These are phyloP conservation scores for Brachionus paranguensis DNA, from an alignment of 1,140 invertebrate species.

Conservation along the genomic window DNA sequence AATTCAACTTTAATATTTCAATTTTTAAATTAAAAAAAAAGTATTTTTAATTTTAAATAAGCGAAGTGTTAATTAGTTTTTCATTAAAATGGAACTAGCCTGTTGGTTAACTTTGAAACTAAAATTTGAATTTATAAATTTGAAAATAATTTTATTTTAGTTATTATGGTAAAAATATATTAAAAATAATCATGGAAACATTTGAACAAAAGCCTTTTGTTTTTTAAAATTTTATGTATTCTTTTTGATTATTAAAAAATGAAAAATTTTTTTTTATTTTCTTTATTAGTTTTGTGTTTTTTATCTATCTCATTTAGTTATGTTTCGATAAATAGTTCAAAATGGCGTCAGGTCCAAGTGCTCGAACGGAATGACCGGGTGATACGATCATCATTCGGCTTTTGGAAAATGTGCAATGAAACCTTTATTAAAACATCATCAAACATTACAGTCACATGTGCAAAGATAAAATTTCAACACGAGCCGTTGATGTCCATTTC, in stretches of 20 bases:
- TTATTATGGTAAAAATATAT: neutral
- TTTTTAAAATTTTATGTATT: neutral
- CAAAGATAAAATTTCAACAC: neutral
- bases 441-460: neutral
- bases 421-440: neutral
- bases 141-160: neutral
- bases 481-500: neutral
- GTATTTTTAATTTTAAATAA: too few relatives aligned
- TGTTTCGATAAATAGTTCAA: neutral
- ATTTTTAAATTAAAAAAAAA: too few relatives aligned
- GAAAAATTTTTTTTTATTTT: conserved; percentile 10
- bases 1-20: too few relatives aligned
- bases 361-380: neutral
- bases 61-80: too few relatives aligned
- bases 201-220: neutral
- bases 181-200: neutral
- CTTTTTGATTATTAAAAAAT: neutral
- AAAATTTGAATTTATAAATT: neutral
- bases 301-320: neutral
- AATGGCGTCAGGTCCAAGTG: neutral
- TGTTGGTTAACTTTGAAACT: neutral
- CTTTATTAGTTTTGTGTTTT: neutral
- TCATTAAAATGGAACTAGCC: too few relatives aligned
- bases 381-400: neutral
- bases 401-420: conserved; percentile 18